phyloP scores from a whole-genome alignment of 1,140 invertebrate species.

The Copidosoma floridanum region DNA sequence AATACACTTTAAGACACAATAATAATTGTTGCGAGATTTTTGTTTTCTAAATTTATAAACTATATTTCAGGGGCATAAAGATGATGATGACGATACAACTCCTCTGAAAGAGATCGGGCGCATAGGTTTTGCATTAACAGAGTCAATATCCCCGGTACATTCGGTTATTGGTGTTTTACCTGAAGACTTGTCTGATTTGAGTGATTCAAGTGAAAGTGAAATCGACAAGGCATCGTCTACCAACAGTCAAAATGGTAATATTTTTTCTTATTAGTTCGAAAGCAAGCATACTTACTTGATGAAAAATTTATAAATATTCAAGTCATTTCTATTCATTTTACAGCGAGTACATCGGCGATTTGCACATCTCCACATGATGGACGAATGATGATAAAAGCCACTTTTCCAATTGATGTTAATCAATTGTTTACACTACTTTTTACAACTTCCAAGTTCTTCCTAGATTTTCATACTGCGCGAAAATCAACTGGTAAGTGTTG shows the following conservation, averaged over 20 bases:
- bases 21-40: no score
- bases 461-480: slow-evolving; percentile 76
- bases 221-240: no score
- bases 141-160: slow-evolving; percentile 22
- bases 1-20: no score
- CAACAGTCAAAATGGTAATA: no score
- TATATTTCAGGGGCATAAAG: slow-evolving; percentile 28
- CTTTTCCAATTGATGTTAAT: slow-evolving; percentile 80
- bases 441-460: slow-evolving; percentile 87
- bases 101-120: no score
- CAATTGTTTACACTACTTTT: slow-evolving; percentile 89
- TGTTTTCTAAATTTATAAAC: no score
- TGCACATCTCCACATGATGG: slow-evolving; percentile 77
- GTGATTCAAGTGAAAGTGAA: slow-evolving; percentile 82
- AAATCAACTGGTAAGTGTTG: slow-evolving; percentile 72
- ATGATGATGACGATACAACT: slow-evolving; percentile 34
- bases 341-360: no score
- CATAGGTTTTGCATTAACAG: slow-evolving; percentile 29
- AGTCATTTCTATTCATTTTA: no score
- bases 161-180: slow-evolving; percentile 23
- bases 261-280: no score
- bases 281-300: no score
- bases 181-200: slow-evolving; percentile 70
- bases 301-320: no score
- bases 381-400: slow-evolving; percentile 68